Evolutionary conservation across 2,888 invertebrate species (phyloP).

Genomic region (Troides oblongomaculatus): DNA sequence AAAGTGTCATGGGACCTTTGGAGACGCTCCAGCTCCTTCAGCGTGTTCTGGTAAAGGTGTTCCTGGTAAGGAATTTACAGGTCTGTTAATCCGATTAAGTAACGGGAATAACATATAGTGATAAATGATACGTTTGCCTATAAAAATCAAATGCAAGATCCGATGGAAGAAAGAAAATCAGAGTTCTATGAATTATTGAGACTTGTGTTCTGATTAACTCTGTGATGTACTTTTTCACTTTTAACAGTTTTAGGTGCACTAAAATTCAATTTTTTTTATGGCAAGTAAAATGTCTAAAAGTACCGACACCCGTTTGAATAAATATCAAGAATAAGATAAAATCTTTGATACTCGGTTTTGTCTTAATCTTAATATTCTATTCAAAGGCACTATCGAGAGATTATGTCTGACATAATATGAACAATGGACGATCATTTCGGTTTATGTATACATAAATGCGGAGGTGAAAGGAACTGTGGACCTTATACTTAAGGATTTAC

Average conservation of each 20-base stretch:
- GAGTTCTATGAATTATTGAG: no score
- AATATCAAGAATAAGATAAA: conserved; percentile 9
- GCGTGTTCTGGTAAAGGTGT: conserved; percentile 74
- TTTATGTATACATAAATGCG: conserved; percentile 8
- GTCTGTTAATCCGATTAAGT: background rate
- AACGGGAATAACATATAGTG: background rate
- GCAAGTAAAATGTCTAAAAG: no score
- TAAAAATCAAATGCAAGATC: no score
- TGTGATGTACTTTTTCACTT: no score
- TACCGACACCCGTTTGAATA: conserved; percentile 1
- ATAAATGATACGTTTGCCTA: no score
- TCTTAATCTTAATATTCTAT: no score
- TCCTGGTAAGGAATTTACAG: conserved; percentile 56
- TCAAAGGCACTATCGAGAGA: background rate
- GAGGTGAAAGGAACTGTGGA: conserved; percentile 21
- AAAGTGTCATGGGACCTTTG: conserved; percentile 86
- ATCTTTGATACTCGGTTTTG: conserved; percentile 3
- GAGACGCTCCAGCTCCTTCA: conserved; percentile 85
- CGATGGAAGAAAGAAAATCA: no score
- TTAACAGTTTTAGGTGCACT: no score
- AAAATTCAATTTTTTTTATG: no score
- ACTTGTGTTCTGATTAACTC: no score
- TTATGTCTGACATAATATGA: conserved; percentile 6
- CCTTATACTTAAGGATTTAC: background rate
- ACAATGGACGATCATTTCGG: conserved; percentile 1